A percentile compares a stretch with the other conserved stretches of the same genome.
These are phyloP conservation scores for Myotis yumanensis DNA, from an alignment of 2,113 vertebrate genomes.

Conservation along the genomic window DNA sequence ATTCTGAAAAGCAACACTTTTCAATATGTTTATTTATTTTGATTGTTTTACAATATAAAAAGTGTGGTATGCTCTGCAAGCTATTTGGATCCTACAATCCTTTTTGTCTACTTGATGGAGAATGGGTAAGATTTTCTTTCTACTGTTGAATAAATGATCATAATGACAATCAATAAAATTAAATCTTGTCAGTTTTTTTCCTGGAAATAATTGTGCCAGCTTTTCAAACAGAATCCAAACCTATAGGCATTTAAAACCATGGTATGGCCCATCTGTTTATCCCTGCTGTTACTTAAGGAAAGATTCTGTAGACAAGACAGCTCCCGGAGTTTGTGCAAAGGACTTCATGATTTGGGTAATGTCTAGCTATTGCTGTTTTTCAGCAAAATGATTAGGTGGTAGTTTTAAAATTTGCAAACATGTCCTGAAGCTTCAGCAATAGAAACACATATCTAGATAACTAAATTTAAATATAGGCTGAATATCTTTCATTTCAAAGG, in stretches of 20 bases:
- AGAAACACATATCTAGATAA: slow-evolving; percentile 20
- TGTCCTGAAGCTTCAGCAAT: slow-evolving; percentile 22
- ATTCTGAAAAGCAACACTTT: slow-evolving; percentile 9
- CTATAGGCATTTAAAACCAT: slow-evolving; percentile 53
- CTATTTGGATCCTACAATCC: background rate
- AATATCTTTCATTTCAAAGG: slow-evolving; percentile 21
- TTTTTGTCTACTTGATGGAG: background rate
- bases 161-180: slow-evolving; percentile 29
- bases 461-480: slow-evolving; percentile 21
- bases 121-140: slow-evolving; percentile 47
- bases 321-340: slow-evolving; percentile 40
- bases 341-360: slow-evolving; percentile 32
- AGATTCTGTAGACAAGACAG: slow-evolving; percentile 35
- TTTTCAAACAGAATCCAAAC: slow-evolving; percentile 52
- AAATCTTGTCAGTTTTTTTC: slow-evolving; percentile 36
- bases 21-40: background rate
- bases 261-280: slow-evolving; percentile 57
- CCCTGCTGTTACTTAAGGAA: slow-evolving; percentile 44
- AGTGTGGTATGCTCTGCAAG: background rate
- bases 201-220: background rate
- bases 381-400: slow-evolving; percentile 43
- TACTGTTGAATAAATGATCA: background rate
- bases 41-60: background rate
- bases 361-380: slow-evolving; percentile 16
- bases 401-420: slow-evolving; percentile 52